phyloP scores from a whole-genome alignment of 2,888 invertebrate species.

The Drosophila nr. perissopoda region DNA sequence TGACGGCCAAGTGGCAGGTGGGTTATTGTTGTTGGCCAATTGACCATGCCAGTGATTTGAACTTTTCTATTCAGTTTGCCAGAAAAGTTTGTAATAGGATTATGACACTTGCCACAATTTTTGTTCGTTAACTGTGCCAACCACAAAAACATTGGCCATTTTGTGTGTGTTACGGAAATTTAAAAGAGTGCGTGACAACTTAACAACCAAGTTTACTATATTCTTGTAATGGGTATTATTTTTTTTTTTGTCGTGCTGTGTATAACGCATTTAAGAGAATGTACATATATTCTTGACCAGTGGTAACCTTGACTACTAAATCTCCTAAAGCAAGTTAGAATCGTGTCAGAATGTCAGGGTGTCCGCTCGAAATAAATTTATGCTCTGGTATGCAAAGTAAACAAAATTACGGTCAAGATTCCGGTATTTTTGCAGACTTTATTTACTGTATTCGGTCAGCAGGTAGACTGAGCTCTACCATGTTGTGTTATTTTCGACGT shows the following conservation, averaged over 20 bases:
- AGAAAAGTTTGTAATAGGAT: slow-evolving; percentile 27
- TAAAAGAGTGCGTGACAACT: slow-evolving; percentile 5
- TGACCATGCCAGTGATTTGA: slow-evolving; percentile 9
- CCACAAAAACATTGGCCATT: slow-evolving; percentile 1
- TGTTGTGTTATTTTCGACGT: neutral
- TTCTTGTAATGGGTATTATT: neutral
- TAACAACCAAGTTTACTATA: slow-evolving; percentile 2
- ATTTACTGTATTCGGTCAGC: neutral
- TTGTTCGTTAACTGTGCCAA: slow-evolving; percentile 1
- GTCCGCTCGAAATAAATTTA: neutral
- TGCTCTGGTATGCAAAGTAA: neutral
- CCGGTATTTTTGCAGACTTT: neutral
- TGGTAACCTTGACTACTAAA: neutral
- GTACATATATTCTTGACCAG: neutral
- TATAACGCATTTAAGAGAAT: neutral
- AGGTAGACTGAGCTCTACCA: neutral
- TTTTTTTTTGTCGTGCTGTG: neutral
- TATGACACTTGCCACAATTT: slow-evolving; percentile 16
- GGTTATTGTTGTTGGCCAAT: slow-evolving; percentile 7
- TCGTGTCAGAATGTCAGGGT: neutral
- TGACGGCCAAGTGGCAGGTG: slow-evolving; percentile 49
- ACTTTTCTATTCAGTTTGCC: slow-evolving; percentile 15
- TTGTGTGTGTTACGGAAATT: slow-evolving; percentile 28
- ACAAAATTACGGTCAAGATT: neutral
- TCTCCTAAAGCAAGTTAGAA: neutral